Conservation (phyloP, 2,888 invertebrate genomes). For the Caenorhabditis afra region DNA sequence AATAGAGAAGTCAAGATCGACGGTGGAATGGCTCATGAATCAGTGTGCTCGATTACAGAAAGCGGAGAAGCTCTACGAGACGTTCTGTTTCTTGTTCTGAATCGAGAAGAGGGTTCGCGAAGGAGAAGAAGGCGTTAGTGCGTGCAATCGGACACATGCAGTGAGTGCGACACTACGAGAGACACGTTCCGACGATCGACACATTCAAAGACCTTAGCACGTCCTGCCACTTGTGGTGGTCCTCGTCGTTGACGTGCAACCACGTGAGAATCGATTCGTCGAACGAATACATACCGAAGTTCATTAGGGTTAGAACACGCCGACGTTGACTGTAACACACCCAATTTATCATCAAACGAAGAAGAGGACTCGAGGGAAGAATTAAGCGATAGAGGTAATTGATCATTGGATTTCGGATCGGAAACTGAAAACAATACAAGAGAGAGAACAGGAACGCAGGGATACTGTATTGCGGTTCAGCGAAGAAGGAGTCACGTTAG, state of each 20-base stretch:
- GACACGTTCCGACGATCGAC: slow-evolving; percentile 24
- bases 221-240: slow-evolving; percentile 69
- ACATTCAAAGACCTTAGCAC: slow-evolving; percentile 59
- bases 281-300: slow-evolving; percentile 78
- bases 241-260: slow-evolving; percentile 75
- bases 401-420: neutral
- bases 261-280: slow-evolving; percentile 78
- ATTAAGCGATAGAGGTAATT: slow-evolving; percentile 38
- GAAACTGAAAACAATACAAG: slow-evolving; percentile 44
- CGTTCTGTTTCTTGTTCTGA: slow-evolving; percentile 6
- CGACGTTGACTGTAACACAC: slow-evolving; percentile 77
- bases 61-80: slow-evolving; percentile 52
- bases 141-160: slow-evolving; percentile 16
- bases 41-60: slow-evolving; percentile 50
- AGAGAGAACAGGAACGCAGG: slow-evolving; percentile 47
- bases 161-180: neutral
- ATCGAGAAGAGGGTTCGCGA: slow-evolving; percentile 12
- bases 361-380: slow-evolving; percentile 10
- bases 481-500: slow-evolving; percentile 39
- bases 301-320: slow-evolving; percentile 78
- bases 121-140: slow-evolving; percentile 32
- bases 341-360: slow-evolving; percentile 6
- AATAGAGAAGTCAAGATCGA: neutral
- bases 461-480: slow-evolving; percentile 48
- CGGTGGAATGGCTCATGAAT: neutral